Percentiles rank a stretch among this genome's conserved stretches.
These are phyloP conservation scores for Craniophora ligustri DNA, from an alignment of 2,888 invertebrate species.

Conservation along the genomic window DNA sequence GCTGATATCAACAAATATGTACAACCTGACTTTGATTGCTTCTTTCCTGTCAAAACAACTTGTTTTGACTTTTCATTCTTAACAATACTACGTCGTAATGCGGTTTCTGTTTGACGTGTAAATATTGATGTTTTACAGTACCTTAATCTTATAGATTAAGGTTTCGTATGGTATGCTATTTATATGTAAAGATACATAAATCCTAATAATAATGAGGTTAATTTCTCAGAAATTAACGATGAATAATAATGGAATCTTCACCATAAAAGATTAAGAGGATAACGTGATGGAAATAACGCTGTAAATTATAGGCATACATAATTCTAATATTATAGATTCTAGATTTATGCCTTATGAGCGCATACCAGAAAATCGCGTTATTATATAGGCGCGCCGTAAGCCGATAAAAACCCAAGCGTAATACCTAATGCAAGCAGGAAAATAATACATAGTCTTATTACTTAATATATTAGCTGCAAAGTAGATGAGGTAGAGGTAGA, in stretches of 20 bases:
- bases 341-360: not conserved
- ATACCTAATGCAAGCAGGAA: slow-evolving; percentile 17
- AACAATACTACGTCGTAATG: not conserved
- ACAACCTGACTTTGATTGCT: slow-evolving; percentile 5
- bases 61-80: slow-evolving; percentile 14
- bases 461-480: not conserved
- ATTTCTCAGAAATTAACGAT: slow-evolving; percentile 11
- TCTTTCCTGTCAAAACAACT: slow-evolving; percentile 7
- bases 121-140: too few relatives aligned
- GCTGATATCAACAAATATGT: slow-evolving; percentile 14
- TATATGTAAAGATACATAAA: too few relatives aligned
- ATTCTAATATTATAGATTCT: too few relatives aligned
- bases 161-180: too few relatives aligned
- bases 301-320: not conserved
- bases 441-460: slow-evolving; percentile 10
- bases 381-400: slow-evolving; percentile 2
- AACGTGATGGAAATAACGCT: slow-evolving; percentile 3
- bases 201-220: slow-evolving; percentile 33
- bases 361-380: slow-evolving; percentile 12
- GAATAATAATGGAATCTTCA: slow-evolving; percentile 12
- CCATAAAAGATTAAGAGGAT: slow-evolving; percentile 1
- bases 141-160: too few relatives aligned
- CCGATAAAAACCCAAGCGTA: slow-evolving; percentile 26
- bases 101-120: not conserved
- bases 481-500: not conserved